Base-by-base conservation (phyloP, 2,113 vertebrate genomes). In the Trichechus manatus region DNA sequence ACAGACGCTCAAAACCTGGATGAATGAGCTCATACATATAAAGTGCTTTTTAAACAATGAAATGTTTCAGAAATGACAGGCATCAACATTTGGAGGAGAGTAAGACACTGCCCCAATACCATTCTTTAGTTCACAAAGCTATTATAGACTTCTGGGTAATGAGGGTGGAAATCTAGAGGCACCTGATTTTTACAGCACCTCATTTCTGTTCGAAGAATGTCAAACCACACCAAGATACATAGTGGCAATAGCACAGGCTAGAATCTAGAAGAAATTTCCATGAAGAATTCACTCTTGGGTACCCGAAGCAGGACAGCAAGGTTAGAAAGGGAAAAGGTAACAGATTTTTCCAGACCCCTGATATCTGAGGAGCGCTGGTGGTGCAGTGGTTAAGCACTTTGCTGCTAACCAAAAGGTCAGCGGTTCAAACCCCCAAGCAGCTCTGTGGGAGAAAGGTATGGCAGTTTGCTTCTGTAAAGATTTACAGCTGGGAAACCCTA, bases 11-110 rank as follows among this genome's bases (percentile, higher is more conserved):
- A 70, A 29, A 95, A 78, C 19, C 61, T n/a, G 75, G 66, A 74
- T 91, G 93, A 95, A 97, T 89, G 78, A 95, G 78, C 61, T 93
- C 80, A 97, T 90, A 91, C 75, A 93, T 86, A 89, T 83, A 92
- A 95, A 97, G 83, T 97, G 63, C 91, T 85, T 94, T 93, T 94
- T n/a, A 95, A 94, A 87, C 91, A 95, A 91, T 64, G 36, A 78
- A 86, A 85, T 78, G 5, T 83, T 93, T 95, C 63, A 87, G 44
- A 96, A 93, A 89, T 93, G 92, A 94, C 68, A 96, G 66, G 80
- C 79, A 44, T 94, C 82, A 47, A 91, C 86, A 84, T 91, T 87
- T 80, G 63, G 53, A 92, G 53, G 42, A 95, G 77, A 84, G 74
- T 66, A 87, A 95, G 89, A 84, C 47, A 23, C 68, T 91, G 50